Percentiles rank a stretch among this genome's conserved stretches.
Evolutionary conservation across 2,888 invertebrate species (phyloP).

Genomic region (Chymomyza caudatula): DNA sequence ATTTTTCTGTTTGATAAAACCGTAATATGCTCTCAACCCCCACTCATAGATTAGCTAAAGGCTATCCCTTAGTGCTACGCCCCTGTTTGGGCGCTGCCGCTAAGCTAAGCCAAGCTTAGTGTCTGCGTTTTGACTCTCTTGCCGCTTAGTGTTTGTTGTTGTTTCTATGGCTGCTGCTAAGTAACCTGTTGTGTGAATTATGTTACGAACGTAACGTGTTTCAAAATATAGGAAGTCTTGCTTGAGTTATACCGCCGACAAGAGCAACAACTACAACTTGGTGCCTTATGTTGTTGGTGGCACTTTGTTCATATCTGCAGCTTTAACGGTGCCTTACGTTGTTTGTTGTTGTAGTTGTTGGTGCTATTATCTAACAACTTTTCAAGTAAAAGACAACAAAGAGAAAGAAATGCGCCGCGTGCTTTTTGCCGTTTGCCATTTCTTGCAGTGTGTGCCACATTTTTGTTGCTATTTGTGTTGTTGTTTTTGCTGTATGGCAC

Average conservation of each 20-base stretch:
- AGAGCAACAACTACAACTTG: conserved; percentile 32
- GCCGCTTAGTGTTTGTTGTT: background rate
- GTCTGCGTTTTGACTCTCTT: background rate
- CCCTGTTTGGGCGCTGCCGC: background rate
- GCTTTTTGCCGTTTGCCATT: conserved; percentile 37
- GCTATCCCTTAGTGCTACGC: background rate
- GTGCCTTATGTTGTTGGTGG: conserved; percentile 29
- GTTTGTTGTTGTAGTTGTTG: conserved; percentile 8
- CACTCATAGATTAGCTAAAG: background rate
- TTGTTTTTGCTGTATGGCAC: conserved; percentile 59
- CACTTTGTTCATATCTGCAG: conserved; percentile 8
- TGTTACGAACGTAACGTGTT: conserved; percentile 77
- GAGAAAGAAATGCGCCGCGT: conserved; percentile 48
- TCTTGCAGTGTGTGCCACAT: conserved; percentile 57
- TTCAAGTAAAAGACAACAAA: conserved; percentile 43
- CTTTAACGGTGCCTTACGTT: conserved; percentile 57
- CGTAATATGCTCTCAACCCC: no score
- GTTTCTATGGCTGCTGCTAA: conserved; percentile 15
- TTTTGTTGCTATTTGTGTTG: conserved; percentile 43
- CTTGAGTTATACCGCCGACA: conserved; percentile 65
- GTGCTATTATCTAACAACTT: conserved; percentile 60
- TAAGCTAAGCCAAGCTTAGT: background rate
- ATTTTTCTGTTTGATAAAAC: no score
- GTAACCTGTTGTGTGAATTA: conserved; percentile 76
- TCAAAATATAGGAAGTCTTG: conserved; percentile 77